A percentile compares a stretch with the other conserved stretches of the same genome.
These are phyloP conservation scores for Alexandromys fortis DNA, from an alignment of 2,113 vertebrate species.

Conservation along the genomic window DNA sequence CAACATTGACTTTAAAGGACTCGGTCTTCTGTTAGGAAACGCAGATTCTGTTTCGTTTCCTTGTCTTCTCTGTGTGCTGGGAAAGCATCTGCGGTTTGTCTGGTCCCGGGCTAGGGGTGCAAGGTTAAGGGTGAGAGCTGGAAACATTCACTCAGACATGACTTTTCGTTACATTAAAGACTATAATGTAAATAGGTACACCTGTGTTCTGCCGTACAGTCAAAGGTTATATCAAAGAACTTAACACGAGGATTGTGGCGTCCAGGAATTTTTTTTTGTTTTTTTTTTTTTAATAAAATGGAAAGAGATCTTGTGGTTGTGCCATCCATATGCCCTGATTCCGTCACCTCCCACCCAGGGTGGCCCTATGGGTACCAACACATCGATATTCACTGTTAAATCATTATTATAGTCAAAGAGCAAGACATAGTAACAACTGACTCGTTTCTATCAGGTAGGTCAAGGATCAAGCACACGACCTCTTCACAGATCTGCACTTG, in stretches of 20 bases:
- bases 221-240: conserved; percentile 84
- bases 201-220: conserved; percentile 89
- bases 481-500: background rate
- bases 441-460: background rate
- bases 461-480: background rate
- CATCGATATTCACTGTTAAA: background rate
- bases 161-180: conserved; percentile 92
- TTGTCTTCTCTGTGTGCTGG: conserved; percentile 79
- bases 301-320: conserved; percentile 73
- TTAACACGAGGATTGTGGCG: conserved; percentile 87
- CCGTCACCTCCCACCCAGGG: background rate
- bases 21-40: conserved; percentile 77
- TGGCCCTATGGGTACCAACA: background rate
- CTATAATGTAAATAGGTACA: conserved; percentile 89
- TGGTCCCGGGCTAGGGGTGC: conserved; percentile 68
- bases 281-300: conserved; percentile 86
- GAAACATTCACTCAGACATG: conserved; percentile 86
- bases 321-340: conserved; percentile 42
- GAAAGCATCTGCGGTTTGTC: conserved; percentile 75
- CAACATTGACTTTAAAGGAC: conserved; percentile 82
- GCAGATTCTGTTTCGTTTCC: conserved; percentile 76
- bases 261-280: conserved; percentile 87
- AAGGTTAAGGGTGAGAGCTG: conserved; percentile 75
- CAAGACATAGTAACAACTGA: background rate
- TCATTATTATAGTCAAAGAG: background rate